These are phyloP conservation scores for Arnoldichthys spilopterus DNA, from an alignment of 2,797 vertebrate genomes.

Conservation along the genomic window DNA sequence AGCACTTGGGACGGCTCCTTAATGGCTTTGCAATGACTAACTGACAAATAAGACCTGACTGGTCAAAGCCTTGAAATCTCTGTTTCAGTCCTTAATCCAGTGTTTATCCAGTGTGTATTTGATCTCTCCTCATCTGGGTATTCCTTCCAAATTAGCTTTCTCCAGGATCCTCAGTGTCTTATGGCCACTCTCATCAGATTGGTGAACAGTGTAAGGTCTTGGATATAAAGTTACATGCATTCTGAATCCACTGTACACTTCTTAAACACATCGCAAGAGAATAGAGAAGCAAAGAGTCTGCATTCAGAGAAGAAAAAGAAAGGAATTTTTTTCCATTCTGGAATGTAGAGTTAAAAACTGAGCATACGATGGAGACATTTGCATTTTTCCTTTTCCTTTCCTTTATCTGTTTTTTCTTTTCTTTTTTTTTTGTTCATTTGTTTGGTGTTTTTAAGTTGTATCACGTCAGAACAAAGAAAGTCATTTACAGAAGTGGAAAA, in stretches of 20 bases:
- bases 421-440: constrained; percentile 35
- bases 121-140: constrained; percentile 57
- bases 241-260: constrained; percentile 71
- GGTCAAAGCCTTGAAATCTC: constrained; percentile 52
- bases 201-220: constrained; percentile 99
- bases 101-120: constrained; percentile 58
- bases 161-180: constrained; percentile 76
- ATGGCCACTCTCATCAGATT: constrained; percentile 86
- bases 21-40: constrained; percentile 84
- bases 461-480: constrained; percentile 43
- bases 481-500: constrained; percentile 82
- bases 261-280: constrained; percentile 69
- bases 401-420: too few species aligned
- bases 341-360: constrained; percentile 85
- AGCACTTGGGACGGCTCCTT: constrained; percentile 74
- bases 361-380: constrained; percentile 64
- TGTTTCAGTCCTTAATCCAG: constrained; percentile 44
- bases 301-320: constrained; percentile 72
- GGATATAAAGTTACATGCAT: constrained; percentile 83
- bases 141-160: constrained; percentile 38
- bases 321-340: constrained; percentile 74
- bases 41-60: constrained; percentile 59
- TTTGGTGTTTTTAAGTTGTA: constrained; percentile 26
- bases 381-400: constrained; percentile 37
- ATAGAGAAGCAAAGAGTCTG: constrained; percentile 60